phyloP scores from a whole-genome alignment of 2,113 vertebrate genomes.

The Psittacus erithacus region DNA sequence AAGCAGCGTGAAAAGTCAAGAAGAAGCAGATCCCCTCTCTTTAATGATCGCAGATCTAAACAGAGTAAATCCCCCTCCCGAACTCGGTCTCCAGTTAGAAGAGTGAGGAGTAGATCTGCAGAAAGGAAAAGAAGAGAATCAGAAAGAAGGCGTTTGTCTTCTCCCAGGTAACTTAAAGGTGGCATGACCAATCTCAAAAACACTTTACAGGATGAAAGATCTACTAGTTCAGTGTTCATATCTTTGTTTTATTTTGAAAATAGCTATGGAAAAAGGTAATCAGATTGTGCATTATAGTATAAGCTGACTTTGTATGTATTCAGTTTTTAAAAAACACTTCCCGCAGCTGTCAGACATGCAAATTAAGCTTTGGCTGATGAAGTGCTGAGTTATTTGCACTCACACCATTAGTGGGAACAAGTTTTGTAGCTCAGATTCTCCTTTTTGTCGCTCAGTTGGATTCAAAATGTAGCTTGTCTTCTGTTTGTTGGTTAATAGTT shows the following conservation, averaged over 20 bases:
- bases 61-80: slow-evolving; percentile 88
- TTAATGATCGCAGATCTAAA: slow-evolving; percentile 81
- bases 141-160: slow-evolving; percentile 87
- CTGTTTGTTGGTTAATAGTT: not conserved
- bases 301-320: not conserved
- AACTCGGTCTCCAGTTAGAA: slow-evolving; percentile 82
- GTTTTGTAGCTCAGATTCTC: not conserved
- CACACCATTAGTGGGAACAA: not conserved
- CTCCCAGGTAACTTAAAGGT: slow-evolving; percentile 80
- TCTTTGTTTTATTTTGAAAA: not conserved
- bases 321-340: not conserved
- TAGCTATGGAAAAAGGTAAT: not conserved
- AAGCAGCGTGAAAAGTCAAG: slow-evolving; percentile 82
- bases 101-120: slow-evolving; percentile 87
- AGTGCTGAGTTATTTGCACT: not conserved
- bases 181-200: not conserved
- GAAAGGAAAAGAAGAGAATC: slow-evolving; percentile 88
- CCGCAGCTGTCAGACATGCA: not conserved
- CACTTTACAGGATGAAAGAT: fast-evolving
- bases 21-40: slow-evolving; percentile 78
- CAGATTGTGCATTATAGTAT: not conserved
- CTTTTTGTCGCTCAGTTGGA: fast-evolving
- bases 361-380: not conserved
- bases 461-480: not conserved
- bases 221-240: not conserved